A percentile compares a stretch with the other conserved stretches of the same genome.
phyloP scores from a whole-genome alignment of 2,888 invertebrate species.

The Choreutis nemorana region DNA sequence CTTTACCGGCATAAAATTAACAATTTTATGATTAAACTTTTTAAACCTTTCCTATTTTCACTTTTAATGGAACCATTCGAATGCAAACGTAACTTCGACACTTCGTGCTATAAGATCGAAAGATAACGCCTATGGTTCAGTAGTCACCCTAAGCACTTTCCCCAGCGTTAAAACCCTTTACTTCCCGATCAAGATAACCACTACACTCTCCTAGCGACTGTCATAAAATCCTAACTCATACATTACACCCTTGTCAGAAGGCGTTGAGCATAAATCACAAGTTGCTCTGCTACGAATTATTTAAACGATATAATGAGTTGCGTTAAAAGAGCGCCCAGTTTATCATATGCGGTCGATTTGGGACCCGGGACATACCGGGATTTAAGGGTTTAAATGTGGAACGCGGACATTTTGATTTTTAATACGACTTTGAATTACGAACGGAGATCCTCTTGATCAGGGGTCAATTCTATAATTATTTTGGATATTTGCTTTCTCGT shows the following conservation, averaged over 20 bases:
- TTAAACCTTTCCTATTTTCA: no score
- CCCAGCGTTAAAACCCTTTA: constrained; percentile 16
- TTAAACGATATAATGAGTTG: constrained; percentile 65
- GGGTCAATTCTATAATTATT: no score
- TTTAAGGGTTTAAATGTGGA: constrained; percentile 53
- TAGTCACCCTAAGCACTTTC: not conserved
- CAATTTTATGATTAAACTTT: no score
- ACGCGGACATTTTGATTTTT: constrained; percentile 48
- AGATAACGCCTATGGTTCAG: not conserved
- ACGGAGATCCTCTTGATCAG: constrained; percentile 40
- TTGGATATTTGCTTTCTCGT: no score
- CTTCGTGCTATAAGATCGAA: no score
- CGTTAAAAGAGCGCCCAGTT: constrained; percentile 46
- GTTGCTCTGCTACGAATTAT: constrained; percentile 49
- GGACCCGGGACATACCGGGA: constrained; percentile 42
- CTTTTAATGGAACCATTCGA: no score
- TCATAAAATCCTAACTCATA: constrained; percentile 23
- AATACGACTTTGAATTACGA: constrained; percentile 51
- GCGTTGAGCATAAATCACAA: constrained; percentile 41
- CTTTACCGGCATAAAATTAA: no score
- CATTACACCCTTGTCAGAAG: constrained; percentile 41
- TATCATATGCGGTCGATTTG: no score
- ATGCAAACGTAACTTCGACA: no score
- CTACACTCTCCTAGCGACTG: constrained; percentile 18
- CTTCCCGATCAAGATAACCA: constrained; percentile 20